These are phyloP conservation scores for Scylla paramamosain DNA, from an alignment of 1,140 invertebrate genomes.

Conservation along the genomic window DNA sequence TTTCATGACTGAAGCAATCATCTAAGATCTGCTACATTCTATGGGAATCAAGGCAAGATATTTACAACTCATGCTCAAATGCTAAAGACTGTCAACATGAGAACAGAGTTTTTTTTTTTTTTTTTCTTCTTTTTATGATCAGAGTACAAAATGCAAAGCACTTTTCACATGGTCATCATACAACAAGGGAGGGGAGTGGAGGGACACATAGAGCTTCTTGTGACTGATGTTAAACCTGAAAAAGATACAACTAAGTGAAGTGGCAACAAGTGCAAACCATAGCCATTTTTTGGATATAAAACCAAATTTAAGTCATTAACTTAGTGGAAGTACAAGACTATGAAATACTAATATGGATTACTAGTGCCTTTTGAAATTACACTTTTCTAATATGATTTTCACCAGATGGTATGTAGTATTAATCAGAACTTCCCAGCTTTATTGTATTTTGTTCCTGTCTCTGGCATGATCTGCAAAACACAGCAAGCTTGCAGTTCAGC, in stretches of 20 bases:
- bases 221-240: conserved; percentile 35
- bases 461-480: too few relatives aligned
- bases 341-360: too few relatives aligned
- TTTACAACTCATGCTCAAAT: conserved; percentile 4
- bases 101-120: background rate
- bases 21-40: background rate
- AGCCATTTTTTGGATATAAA: background rate
- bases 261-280: background rate
- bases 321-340: too few relatives aligned
- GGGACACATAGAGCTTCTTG: conserved; percentile 14
- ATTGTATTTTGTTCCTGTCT: too few relatives aligned
- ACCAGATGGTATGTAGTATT: too few relatives aligned
- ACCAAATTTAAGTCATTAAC: background rate
- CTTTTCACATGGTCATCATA: conserved; percentile 19
- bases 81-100: background rate
- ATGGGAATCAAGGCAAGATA: background rate
- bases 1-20: background rate
- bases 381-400: too few relatives aligned
- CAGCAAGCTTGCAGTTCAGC: too few relatives aligned
- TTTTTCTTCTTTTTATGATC: background rate
- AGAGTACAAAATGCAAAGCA: conserved; percentile 6
- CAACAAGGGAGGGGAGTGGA: conserved; percentile 26
- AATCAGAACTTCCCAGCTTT: too few relatives aligned
- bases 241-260: conserved; percentile 15
- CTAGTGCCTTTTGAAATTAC: too few relatives aligned